Percentiles rank a stretch among this genome's conserved stretches.
Evolutionary conservation across 2,797 vertebrate genomes (phyloP).

Genomic region (Nannoperca obscura): DNA sequence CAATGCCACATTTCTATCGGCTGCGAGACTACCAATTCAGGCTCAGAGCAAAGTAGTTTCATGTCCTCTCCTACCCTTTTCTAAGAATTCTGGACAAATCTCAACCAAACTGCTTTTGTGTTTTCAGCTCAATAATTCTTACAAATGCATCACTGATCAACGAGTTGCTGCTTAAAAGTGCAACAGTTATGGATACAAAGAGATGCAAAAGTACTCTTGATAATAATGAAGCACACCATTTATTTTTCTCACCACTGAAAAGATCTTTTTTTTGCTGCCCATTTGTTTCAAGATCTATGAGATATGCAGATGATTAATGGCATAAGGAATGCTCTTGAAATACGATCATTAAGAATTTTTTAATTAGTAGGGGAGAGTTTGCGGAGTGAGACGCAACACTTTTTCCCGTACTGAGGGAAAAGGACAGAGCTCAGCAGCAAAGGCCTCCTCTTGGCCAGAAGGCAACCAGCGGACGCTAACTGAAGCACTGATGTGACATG

Average conservation of each 20-base stretch:
- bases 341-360: conserved; percentile 68
- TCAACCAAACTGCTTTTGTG: conserved; percentile 10
- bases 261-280: conserved; percentile 28
- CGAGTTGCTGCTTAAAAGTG: conserved; percentile 51
- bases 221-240: conserved; percentile 54
- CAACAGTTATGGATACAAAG: conserved; percentile 68
- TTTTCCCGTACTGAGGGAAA: conserved; percentile 26
- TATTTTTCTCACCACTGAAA: conserved; percentile 22
- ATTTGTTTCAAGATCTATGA: conserved; percentile 58
- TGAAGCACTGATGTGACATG: conserved; percentile 59
- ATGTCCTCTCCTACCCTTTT: background rate
- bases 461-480: conserved; percentile 45
- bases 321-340: conserved; percentile 47
- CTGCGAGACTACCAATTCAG: conserved; percentile 38
- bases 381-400: conserved; percentile 51
- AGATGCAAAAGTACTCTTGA: conserved; percentile 54
- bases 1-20: conserved; percentile 64
- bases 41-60: conserved; percentile 26
- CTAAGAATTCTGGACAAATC: conserved; percentile 32
- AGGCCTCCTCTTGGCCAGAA: conserved; percentile 37
- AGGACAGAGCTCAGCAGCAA: conserved; percentile 49
- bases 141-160: conserved; percentile 63
- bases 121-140: conserved; percentile 59
- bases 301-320: conserved; percentile 70
- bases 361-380: conserved; percentile 67